These are phyloP conservation scores for Dryoscopus gambensis DNA, from an alignment of 2,113 vertebrate genomes.

Conservation along the genomic window DNA sequence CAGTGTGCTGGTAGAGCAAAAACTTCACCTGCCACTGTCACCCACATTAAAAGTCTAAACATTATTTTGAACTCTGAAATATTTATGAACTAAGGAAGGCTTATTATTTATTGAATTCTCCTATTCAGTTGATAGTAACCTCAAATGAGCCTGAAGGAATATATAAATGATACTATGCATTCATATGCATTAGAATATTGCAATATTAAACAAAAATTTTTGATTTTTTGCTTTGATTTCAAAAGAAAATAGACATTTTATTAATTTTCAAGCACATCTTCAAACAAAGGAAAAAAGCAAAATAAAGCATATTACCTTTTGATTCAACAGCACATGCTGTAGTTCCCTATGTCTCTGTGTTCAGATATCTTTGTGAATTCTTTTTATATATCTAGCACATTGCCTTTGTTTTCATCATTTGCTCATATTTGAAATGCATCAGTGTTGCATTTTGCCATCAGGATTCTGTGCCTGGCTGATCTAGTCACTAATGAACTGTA, in stretches of 20 bases:
- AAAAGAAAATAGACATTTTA: neutral
- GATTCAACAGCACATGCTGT: neutral
- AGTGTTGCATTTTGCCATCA: neutral
- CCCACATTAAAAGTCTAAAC: neutral
- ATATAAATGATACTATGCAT: neutral
- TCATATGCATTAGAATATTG: neutral
- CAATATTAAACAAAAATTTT: neutral
- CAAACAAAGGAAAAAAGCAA: neutral
- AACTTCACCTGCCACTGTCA: neutral
- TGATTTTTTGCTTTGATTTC: neutral
- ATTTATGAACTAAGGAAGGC: neutral
- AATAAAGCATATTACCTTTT: neutral
- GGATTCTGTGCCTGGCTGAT: neutral
- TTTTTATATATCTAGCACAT: neutral
- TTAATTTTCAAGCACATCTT: neutral
- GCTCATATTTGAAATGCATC: neutral
- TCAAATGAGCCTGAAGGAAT: neutral
- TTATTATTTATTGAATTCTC: neutral
- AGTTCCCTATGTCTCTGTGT: neutral
- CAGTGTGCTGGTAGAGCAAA: neutral
- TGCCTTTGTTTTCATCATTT: neutral
- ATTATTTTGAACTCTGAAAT: neutral
- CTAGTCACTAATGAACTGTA: neutral
- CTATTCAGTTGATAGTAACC: neutral
- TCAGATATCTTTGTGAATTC: neutral